Evolutionary conservation across 2,797 vertebrate species (phyloP).

Genomic region (Nannoperca obscura): DNA sequence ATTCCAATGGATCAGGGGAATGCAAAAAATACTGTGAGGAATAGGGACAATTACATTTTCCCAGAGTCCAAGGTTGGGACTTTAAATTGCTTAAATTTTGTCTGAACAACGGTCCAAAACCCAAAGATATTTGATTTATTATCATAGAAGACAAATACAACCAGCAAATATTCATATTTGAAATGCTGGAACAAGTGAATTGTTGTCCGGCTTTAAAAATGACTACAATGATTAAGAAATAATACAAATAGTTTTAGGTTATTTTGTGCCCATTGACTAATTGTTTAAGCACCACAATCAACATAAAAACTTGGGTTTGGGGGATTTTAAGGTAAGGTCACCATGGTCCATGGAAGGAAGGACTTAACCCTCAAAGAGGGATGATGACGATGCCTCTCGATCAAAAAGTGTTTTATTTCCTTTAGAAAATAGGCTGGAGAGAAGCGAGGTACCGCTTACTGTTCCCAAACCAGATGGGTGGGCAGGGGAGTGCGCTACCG

Average conservation of each 20-base stretch:
- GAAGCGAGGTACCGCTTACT: constrained; percentile 32
- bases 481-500: constrained; percentile 55
- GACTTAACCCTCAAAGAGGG: constrained; percentile 10
- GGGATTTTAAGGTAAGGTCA: background rate
- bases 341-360: background rate
- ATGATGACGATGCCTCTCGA: background rate
- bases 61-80: background rate
- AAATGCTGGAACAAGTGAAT: background rate
- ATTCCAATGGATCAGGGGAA: background rate
- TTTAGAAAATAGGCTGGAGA: constrained; percentile 49
- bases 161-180: background rate
- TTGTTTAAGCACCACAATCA: background rate
- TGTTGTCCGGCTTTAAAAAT: background rate
- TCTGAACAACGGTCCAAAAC: background rate
- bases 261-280: background rate
- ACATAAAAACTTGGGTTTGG: background rate
- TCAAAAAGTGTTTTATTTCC: constrained; percentile 46
- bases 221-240: background rate
- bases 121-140: background rate
- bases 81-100: background rate
- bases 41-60: background rate
- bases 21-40: background rate
- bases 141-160: background rate
- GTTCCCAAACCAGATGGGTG: constrained; percentile 43
- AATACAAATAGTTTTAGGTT: background rate